A percentile compares a stretch with the other conserved stretches of the same genome.
Evolutionary conservation across 2,113 vertebrate species (phyloP).

Genomic region (Phalacrocorax aristotelis): DNA sequence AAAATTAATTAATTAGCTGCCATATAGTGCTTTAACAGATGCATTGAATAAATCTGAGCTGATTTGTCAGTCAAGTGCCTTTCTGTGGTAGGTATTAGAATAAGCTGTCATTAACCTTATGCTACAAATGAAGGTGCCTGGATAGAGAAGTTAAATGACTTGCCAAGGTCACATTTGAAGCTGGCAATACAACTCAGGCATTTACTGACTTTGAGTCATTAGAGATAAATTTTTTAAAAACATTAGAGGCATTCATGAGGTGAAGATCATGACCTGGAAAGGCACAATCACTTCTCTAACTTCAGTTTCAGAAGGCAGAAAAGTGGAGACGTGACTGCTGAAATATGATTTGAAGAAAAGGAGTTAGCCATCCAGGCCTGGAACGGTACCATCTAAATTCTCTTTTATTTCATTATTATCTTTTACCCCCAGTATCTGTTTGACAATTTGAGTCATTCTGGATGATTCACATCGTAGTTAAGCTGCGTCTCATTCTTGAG

Average conservation of each 20-base stretch:
- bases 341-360: not conserved
- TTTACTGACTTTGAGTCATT: not conserved
- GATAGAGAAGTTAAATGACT: not conserved
- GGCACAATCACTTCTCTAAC: not conserved
- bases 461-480: not conserved
- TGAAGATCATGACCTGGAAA: not conserved
- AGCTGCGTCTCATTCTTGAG: not conserved
- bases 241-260: not conserved
- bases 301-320: not conserved
- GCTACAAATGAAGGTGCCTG: not conserved
- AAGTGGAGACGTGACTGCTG: not conserved
- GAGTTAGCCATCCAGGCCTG: not conserved
- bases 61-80: not conserved
- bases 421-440: not conserved
- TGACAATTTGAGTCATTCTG: not conserved
- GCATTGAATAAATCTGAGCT: not conserved
- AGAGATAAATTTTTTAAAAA: not conserved
- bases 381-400: not conserved
- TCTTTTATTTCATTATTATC: not conserved
- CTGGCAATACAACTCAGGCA: not conserved
- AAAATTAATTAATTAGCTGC: not conserved
- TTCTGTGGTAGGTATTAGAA: not conserved
- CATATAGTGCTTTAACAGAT: not conserved
- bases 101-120: conserved; percentile 13
- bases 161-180: not conserved